Conservation (phyloP, 2,113 vertebrate species). For the Cololabis saira region DNA sequence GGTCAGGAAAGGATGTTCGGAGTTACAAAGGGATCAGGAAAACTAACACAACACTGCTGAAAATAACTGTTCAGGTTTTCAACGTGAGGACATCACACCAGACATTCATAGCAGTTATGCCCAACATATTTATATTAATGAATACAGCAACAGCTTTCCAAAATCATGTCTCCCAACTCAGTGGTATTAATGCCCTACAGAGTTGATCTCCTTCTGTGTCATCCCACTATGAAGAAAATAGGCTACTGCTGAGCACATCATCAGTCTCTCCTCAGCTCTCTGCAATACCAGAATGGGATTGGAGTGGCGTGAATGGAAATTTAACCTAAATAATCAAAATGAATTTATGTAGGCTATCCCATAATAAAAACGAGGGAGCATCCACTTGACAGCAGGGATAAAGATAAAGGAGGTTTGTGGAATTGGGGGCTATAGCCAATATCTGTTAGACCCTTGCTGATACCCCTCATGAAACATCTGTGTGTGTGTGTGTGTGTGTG, state of each 20-base stretch:
- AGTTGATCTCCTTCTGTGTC: constrained; percentile 70
- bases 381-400: constrained; percentile 14
- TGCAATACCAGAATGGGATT: constrained; percentile 28
- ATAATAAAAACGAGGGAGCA: constrained; percentile 10
- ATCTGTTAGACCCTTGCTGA: constrained; percentile 33
- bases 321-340: constrained; percentile 44
- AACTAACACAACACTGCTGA: constrained; percentile 35
- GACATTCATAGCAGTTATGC: constrained; percentile 59
- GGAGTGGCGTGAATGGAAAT: constrained; percentile 25
- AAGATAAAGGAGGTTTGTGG: constrained; percentile 42
- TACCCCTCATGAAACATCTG: constrained; percentile 36
- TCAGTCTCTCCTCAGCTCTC: constrained; percentile 38
- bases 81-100: constrained; percentile 61
- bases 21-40: constrained; percentile 29
- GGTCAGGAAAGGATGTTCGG: constrained; percentile 12
- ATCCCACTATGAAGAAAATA: constrained; percentile 66
- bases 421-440: constrained; percentile 9
- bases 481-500: constrained; percentile 17
- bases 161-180: constrained; percentile 53
- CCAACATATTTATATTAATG: constrained; percentile 66
- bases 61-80: constrained; percentile 35
- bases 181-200: constrained; percentile 60
- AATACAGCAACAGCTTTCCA: constrained; percentile 56
- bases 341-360: constrained; percentile 22
- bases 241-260: constrained; percentile 62